Percentiles rank a stretch among this genome's conserved stretches.
phyloP scores from a whole-genome alignment of 2,113 vertebrate genomes.

The Bostrychus sinensis region DNA sequence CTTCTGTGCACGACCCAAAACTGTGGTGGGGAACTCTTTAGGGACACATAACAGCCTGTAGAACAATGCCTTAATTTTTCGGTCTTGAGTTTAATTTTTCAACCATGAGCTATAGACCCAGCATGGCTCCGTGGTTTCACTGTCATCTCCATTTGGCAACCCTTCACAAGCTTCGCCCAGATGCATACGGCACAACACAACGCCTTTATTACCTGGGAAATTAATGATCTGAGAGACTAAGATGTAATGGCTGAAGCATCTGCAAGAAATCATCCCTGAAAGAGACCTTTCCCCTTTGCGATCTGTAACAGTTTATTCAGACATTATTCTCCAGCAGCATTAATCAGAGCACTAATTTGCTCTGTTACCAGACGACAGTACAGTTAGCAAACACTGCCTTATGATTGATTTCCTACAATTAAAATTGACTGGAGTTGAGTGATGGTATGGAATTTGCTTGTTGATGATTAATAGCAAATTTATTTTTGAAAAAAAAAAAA shows the following conservation, averaged over 20 bases:
- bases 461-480: background rate
- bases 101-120: constrained; percentile 82
- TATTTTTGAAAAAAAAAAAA: background rate
- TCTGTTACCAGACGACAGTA: constrained; percentile 39
- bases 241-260: constrained; percentile 72
- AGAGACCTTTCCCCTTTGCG: constrained; percentile 52
- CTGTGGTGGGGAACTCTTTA: constrained; percentile 79
- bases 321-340: constrained; percentile 47
- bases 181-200: constrained; percentile 69
- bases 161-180: constrained; percentile 76
- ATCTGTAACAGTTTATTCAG: constrained; percentile 63
- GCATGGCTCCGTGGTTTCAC: constrained; percentile 81
- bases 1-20: constrained; percentile 74
- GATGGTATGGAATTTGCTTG: constrained; percentile 28
- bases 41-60: constrained; percentile 81
- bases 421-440: constrained; percentile 26
- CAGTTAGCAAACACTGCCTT: constrained; percentile 48
- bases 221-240: constrained; percentile 77
- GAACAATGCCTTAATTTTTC: constrained; percentile 76
- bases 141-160: constrained; percentile 72
- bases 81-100: constrained; percentile 88
- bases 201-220: constrained; percentile 78
- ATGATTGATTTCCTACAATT: constrained; percentile 54
- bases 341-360: constrained; percentile 61
- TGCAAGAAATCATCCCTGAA: constrained; percentile 71